Base-by-base conservation (phyloP, 2,888 invertebrate genomes). In the Cosmopolites sordidus region DNA sequence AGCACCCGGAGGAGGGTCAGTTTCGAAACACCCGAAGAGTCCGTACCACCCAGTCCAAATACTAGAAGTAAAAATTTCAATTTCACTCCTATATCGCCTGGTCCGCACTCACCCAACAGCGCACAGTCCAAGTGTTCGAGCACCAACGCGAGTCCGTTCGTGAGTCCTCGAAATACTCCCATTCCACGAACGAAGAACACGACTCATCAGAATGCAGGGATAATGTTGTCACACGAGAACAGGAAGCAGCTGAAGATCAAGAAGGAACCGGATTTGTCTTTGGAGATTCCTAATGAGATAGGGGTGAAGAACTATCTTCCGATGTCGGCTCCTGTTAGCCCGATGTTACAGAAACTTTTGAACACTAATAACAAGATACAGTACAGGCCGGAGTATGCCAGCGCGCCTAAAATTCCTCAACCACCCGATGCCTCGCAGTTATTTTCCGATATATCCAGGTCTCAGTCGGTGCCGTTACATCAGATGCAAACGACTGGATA, bases 21-120 rank as follows among this genome's bases (percentile, higher is more conserved):
- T 64, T 82, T 82, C 60, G 82, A 82, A 62, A 79, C 78, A 1
- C 64, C 66, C 16, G 73, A 69, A 42, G 70, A 70, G 15, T 62
- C 69, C 39, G 64, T 67, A 42, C 86, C 86, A 1, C 84, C 85
- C 59, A 87, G 87, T 75, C 88, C 87, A 8, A 89, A 87, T 58
- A 84, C 87, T 39, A 79, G 86, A 56, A 81, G 87, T 42, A 84
- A 87, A 69, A 86, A 87, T 67, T 92, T 89, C 69, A 89, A 86
- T 71, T 92, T 92, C 67, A 87, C 87, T 22, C 92, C 92, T 0
- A 92, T 92, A 67, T 89, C 90, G 29, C 89, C 89, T 6, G 84
- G 83, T n/a, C 83, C 85, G 39, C 82, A 82, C 64, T 84, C 84
- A 1, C 84, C 85, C 1, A 66, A 65, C 48, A 72, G 74, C 33